Base-by-base conservation (phyloP, 2,888 invertebrate genomes). In the Mechanitis mazaeus region DNA sequence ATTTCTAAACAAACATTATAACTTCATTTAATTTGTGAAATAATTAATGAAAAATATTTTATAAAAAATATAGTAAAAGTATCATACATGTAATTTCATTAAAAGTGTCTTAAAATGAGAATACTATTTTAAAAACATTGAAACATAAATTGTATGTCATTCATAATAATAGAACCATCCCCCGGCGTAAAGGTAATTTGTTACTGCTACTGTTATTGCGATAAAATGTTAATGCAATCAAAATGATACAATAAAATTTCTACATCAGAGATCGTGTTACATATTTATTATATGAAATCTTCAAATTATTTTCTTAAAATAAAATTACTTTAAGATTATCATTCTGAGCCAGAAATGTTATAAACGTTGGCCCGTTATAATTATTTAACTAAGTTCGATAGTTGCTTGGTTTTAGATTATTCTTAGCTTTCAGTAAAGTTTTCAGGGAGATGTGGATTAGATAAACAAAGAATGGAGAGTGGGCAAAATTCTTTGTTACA, bases 141-240 rank as follows among this genome's bases (percentile, higher is more conserved):
- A 59, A 56, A 50, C 33, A 53, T 60, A 53, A 60, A 60, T 53
- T 53, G 53, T 56, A 56, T 60, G 60, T 57, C 60, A 57, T 63
- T 57, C 57, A 57, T 57, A 60, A 60, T 56, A 57, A 57, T 57
- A 59, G 53, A 63, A 59, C 59, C 59, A 57, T 54, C 55, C 63
- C 59, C 59, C 55, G 47, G 60, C 59, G 63, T 60, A 57, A 57
- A 63, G 42, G 57, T 60, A 59, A 63, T 63, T 60, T 55, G 63
- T 59, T 58, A 46, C 54, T 57, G 56, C 57, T 63, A 50, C 63
- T 57, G 64, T 66, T 66, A 64, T 66, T 60, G 64, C 63, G 60
- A 59, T 62, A 66, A 66, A 66, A 66, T 66, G 66, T 66, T 63
- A 66, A 66, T 66, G 66, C 66, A 66, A 66, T 66, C 66, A 66